Percentiles rank a stretch among this genome's conserved stretches.
Conservation (phyloP, 2,888 invertebrate genomes). For the Pheosia gnoma region DNA sequence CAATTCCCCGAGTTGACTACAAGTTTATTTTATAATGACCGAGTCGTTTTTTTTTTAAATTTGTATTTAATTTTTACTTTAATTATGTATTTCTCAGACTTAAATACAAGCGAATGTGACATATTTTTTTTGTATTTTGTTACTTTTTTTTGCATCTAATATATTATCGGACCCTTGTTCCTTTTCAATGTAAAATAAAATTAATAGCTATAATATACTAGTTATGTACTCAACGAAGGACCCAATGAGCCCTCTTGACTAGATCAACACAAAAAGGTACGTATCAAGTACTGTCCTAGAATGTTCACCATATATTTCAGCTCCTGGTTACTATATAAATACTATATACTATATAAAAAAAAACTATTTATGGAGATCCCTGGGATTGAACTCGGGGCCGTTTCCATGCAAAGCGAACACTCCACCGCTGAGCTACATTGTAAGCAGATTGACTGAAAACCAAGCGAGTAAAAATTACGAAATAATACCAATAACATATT, state of each 20-base stretch:
- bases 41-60: constrained; percentile 29
- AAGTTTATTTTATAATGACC: constrained; percentile 35
- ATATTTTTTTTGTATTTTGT: constrained; percentile 20
- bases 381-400: constrained; percentile 99
- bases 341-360: not conserved
- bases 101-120: constrained; percentile 44
- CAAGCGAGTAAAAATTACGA: too few species aligned
- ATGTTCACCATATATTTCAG: too few species aligned
- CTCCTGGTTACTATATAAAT: not conserved
- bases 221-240: too few species aligned
- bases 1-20: constrained; percentile 27
- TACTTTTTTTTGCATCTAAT: not conserved
- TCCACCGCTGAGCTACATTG: constrained; percentile 98
- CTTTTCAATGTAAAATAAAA: too few species aligned
- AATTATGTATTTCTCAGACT: constrained; percentile 39
- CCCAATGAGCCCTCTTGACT: too few species aligned
- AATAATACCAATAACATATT: too few species aligned
- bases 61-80: constrained; percentile 35
- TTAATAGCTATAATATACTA: too few species aligned
- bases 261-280: too few species aligned
- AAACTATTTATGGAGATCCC: constrained; percentile 91
- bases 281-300: too few species aligned
- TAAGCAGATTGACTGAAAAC: constrained; percentile 3
- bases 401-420: constrained; percentile 99
- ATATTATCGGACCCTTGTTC: not conserved